A percentile compares a stretch with the other conserved stretches of the same genome.
Conservation (phyloP, 92 coral and sea anemone genomes). For the Palythoa grandis region DNA sequence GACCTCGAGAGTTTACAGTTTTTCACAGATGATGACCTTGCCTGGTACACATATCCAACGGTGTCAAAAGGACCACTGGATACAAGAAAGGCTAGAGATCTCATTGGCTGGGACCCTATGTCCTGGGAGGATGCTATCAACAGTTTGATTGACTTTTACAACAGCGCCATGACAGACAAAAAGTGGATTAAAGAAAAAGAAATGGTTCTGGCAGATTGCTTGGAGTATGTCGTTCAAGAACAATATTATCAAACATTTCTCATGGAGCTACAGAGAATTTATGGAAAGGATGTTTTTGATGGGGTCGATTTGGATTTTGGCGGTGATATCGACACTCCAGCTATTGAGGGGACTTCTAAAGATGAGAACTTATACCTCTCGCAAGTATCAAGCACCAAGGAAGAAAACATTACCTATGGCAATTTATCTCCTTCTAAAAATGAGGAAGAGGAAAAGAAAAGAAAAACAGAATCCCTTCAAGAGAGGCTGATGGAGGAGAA, state of each 20-base stretch:
- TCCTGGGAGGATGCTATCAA: constrained; percentile 78
- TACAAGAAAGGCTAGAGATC: constrained; percentile 71
- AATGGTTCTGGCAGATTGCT: constrained; percentile 88
- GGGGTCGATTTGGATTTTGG: constrained; percentile 86
- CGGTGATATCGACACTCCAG: constrained; percentile 76
- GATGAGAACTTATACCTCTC: background rate
- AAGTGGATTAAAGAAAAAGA: constrained; percentile 74
- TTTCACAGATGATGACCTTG: constrained; percentile 72
- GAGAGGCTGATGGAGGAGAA: too few species aligned
- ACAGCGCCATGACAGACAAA: constrained; percentile 85
- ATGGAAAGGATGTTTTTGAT: constrained; percentile 82
- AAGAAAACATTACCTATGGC: background rate
- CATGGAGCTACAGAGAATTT: constrained; percentile 67
- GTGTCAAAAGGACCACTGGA: constrained; percentile 92
- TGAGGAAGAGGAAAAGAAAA: background rate
- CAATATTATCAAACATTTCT: constrained; percentile 68
- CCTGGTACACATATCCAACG: constrained; percentile 96
- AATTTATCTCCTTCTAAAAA: too few species aligned
- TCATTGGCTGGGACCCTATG: constrained; percentile 89
- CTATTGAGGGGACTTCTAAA: constrained; percentile 58
- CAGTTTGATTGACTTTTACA: constrained; percentile 68
- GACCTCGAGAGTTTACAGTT: constrained; percentile 67
- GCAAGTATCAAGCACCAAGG: background rate
- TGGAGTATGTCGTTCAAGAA: constrained; percentile 86
- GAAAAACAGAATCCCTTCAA: background rate